phyloP scores from a whole-genome alignment of 2,113 vertebrate genomes.

The Mesoclemmys tuberculata region DNA sequence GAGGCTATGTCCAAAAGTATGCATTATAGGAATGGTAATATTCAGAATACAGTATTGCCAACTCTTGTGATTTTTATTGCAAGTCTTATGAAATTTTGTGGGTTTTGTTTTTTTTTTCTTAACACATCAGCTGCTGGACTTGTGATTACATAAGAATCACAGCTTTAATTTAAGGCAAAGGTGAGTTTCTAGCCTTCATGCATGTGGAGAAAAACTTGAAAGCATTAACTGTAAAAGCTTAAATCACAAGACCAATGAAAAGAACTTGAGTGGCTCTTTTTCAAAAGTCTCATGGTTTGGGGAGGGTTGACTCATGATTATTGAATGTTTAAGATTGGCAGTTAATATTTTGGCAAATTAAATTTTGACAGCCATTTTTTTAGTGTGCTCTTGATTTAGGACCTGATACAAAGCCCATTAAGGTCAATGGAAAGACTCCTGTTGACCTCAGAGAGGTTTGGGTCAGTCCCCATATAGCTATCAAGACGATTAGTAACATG shows the following conservation, averaged over 20 bases:
- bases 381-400: slow-evolving; percentile 5
- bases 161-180: slow-evolving; percentile 2
- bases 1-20: not conserved
- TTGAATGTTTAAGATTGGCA: not conserved
- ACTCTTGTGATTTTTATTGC: not conserved
- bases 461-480: not conserved
- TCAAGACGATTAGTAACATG: not conserved
- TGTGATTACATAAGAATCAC: not conserved
- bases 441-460: not conserved
- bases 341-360: not conserved
- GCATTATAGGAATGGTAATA: not conserved
- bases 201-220: not conserved
- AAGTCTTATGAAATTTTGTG: not conserved
- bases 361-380: not conserved
- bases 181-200: not conserved
- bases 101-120: not conserved
- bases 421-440: not conserved
- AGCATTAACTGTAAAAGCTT: not conserved
- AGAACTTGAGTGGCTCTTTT: not conserved
- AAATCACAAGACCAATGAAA: not conserved
- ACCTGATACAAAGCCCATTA: not conserved
- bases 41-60: not conserved
- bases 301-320: not conserved
- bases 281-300: not conserved
- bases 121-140: not conserved